phyloP scores from a whole-genome alignment of 2,888 invertebrate species.

The Podabrus alpinus region DNA sequence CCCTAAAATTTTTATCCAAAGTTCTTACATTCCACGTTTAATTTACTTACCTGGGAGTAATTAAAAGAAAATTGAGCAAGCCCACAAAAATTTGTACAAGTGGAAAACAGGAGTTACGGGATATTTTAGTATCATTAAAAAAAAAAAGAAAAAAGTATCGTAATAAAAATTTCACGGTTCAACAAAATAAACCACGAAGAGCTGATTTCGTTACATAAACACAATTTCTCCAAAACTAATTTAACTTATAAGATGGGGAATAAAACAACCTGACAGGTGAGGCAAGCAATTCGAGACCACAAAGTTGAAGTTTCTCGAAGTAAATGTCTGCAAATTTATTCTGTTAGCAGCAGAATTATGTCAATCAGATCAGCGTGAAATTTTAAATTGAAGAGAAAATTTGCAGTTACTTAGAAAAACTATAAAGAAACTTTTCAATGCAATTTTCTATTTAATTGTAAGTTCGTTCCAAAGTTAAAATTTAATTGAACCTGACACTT shows the following conservation, averaged over 20 bases:
- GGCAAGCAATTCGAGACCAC: conserved; percentile 26
- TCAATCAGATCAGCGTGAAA: conserved; percentile 21
- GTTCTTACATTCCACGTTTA: not conserved
- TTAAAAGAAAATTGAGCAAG: not conserved
- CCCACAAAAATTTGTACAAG: not conserved
- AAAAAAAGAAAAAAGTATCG: not conserved
- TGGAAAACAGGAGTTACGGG: not conserved
- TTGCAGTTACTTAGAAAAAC: conserved; percentile 1
- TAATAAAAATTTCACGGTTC: conserved; percentile 4
- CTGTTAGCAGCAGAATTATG: conserved; percentile 23
- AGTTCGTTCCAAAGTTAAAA: not conserved
- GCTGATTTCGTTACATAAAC: conserved; percentile 26
- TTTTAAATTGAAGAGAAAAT: conserved; percentile 13
- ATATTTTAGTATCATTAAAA: not conserved
- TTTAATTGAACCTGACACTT: conserved; percentile 2
- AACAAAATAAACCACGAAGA: conserved; percentile 4
- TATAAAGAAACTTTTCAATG: not conserved
- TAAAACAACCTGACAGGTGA: conserved; percentile 30
- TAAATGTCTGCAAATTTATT: conserved; percentile 26
- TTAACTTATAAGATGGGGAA: conserved; percentile 29
- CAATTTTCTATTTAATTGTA: conserved; percentile 5
- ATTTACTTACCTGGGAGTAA: not conserved
- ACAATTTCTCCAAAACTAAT: conserved; percentile 28
- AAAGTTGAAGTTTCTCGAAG: conserved; percentile 14
- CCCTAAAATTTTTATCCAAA: not conserved